These are phyloP conservation scores for Cryptotermes secundus DNA, from an alignment of 1,140 invertebrate genomes.

Conservation along the genomic window DNA sequence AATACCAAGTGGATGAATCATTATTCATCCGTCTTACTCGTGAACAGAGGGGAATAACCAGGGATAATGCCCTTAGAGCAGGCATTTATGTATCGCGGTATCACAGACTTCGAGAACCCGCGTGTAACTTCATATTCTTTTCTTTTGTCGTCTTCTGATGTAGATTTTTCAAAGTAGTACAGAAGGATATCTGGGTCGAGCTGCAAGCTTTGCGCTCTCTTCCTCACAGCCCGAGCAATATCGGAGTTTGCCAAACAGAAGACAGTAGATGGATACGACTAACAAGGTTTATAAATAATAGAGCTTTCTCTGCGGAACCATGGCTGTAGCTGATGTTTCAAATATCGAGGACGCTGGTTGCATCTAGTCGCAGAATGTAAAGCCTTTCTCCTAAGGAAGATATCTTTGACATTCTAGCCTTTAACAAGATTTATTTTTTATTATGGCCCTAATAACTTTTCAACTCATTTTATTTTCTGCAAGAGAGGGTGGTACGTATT, in stretches of 20 bases:
- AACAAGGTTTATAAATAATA: background rate
- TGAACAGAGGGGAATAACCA: too few relatives aligned
- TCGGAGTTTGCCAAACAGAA: background rate
- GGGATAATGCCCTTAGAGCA: too few relatives aligned
- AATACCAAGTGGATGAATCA: too few relatives aligned
- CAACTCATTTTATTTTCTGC: background rate
- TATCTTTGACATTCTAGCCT: background rate
- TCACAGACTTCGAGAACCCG: too few relatives aligned
- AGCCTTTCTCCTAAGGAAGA: background rate
- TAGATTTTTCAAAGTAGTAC: too few relatives aligned
- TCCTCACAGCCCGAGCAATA: too few relatives aligned
- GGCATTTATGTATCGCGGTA: too few relatives aligned
- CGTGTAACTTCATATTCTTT: too few relatives aligned
- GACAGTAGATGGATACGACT: background rate
- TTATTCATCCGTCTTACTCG: too few relatives aligned
- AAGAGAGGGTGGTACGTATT: background rate
- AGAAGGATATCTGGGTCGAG: too few relatives aligned
- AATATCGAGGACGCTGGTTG: background rate
- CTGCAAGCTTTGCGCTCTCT: too few relatives aligned
- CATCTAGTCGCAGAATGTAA: background rate
- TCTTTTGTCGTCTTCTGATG: too few relatives aligned
- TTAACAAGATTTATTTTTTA: background rate
- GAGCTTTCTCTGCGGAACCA: background rate
- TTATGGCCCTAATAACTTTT: background rate
- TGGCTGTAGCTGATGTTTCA: background rate